Conservation (phyloP, 2,797 vertebrate species). For the Coracias cyanogaster region DNA sequence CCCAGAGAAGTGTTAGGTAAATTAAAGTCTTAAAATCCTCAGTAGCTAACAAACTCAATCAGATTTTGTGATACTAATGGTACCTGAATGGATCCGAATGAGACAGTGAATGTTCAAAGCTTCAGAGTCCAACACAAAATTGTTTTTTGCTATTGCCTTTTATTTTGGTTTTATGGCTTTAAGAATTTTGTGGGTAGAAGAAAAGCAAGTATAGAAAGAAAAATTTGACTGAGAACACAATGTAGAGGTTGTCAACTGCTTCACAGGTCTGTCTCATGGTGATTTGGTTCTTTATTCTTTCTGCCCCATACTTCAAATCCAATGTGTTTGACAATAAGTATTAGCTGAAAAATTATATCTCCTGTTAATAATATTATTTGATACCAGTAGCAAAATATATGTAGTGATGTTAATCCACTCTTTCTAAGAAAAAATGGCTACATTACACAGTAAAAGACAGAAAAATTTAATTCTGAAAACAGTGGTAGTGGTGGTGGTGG, state of each 20-base stretch:
- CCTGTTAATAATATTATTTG: background rate
- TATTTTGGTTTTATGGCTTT: background rate
- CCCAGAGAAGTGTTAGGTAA: background rate
- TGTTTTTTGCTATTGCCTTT: background rate
- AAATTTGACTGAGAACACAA: background rate
- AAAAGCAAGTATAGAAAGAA: background rate
- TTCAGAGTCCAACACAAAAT: background rate
- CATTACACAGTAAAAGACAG: background rate
- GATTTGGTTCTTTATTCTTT: background rate
- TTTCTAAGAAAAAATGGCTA: background rate
- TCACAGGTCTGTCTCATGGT: background rate
- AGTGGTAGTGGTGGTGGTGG: background rate
- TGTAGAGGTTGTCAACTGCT: background rate
- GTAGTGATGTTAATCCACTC: background rate
- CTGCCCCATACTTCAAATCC: background rate
- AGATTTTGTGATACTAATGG: background rate
- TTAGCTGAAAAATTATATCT: background rate
- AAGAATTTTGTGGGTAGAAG: background rate
- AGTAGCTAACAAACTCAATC: background rate
- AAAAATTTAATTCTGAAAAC: background rate
- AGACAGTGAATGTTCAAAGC: background rate
- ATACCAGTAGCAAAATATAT: background rate
- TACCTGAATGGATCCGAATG: background rate
- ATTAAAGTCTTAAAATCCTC: background rate
- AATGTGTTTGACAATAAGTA: background rate